Conservation (phyloP, 2,113 vertebrate genomes). For the Cyanoderma ruficeps region DNA sequence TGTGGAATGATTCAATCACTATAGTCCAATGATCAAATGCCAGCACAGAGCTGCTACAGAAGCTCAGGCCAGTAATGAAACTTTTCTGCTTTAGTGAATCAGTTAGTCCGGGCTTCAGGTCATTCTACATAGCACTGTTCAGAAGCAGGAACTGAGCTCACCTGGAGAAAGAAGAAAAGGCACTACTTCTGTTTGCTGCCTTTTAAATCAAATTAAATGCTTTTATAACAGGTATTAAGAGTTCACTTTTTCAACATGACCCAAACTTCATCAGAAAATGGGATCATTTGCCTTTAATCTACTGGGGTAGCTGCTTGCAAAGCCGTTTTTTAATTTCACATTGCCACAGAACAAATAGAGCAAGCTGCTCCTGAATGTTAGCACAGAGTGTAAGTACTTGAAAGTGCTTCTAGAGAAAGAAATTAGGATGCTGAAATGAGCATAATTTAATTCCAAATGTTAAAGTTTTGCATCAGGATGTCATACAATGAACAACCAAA, state of each 20-base stretch:
- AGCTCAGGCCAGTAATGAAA: background rate
- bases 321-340: background rate
- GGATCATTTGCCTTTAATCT: constrained; percentile 16
- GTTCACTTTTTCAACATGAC: background rate
- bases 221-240: background rate
- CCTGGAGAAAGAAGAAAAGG: background rate
- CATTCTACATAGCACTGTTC: background rate
- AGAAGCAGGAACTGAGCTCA: background rate
- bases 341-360: constrained; percentile 8
- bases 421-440: background rate
- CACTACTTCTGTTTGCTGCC: background rate
- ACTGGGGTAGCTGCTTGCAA: background rate
- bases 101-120: background rate
- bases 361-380: constrained; percentile 15
- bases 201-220: background rate
- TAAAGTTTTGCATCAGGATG: background rate
- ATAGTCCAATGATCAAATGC: background rate
- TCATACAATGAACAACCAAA: background rate
- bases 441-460: background rate
- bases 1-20: constrained; percentile 17
- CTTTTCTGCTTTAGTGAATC: background rate
- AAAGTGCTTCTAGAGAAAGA: constrained; percentile 6
- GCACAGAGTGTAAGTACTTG: background rate
- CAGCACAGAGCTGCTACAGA: background rate
- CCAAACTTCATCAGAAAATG: background rate